Conservation (phyloP, 2,797 vertebrate genomes). For the Heliangelus exortis region DNA sequence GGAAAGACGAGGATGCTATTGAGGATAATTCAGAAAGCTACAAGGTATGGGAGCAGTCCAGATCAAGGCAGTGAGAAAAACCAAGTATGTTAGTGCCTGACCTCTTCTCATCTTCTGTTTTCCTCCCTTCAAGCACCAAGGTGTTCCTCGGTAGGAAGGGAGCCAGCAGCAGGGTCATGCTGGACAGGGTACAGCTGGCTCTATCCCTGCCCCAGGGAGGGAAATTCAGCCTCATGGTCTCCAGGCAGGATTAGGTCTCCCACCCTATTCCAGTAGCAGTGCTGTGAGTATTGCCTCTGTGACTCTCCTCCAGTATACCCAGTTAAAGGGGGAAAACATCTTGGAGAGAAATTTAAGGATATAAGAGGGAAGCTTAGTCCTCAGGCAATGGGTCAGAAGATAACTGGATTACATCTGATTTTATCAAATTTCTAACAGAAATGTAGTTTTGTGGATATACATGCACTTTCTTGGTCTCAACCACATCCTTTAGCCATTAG, state of each 20-base stretch:
- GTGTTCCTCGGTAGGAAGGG: not conserved
- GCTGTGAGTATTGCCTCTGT: not conserved
- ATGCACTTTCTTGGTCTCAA: not conserved
- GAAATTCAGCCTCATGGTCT: not conserved
- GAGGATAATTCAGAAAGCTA: not conserved
- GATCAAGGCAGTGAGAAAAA: not conserved
- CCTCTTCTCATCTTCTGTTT: not conserved
- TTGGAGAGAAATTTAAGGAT: not conserved
- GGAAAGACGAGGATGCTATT: accelerated
- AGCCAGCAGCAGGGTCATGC: accelerated
- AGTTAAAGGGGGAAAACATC: not conserved
- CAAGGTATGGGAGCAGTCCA: not conserved
- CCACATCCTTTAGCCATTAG: not conserved
- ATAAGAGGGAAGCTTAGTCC: not conserved
- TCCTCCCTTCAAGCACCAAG: not conserved
- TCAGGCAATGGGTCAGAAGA: not conserved
- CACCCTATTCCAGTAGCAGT: accelerated
- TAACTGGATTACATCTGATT: not conserved
- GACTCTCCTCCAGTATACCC: not conserved
- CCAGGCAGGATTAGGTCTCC: not conserved
- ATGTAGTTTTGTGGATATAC: not conserved
- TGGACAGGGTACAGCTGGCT: not conserved
- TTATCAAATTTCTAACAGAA: not conserved
- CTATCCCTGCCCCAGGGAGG: not conserved
- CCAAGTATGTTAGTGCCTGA: accelerated